Conservation (phyloP, 2,113 vertebrate genomes). For the Sterrhoptilus dennistouni region DNA sequence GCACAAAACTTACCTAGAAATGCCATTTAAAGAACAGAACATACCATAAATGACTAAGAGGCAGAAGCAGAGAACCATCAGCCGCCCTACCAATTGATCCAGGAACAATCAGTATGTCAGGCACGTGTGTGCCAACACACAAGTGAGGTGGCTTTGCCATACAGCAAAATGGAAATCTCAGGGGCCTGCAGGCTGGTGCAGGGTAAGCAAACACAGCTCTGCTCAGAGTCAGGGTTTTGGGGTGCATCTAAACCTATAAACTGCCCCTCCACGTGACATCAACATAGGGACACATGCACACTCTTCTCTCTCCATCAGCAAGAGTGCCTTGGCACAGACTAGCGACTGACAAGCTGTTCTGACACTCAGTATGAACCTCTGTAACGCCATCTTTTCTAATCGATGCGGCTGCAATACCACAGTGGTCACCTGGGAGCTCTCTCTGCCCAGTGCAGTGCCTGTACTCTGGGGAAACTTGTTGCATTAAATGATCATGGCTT, state of each 20-base stretch:
- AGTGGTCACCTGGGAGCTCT: background rate
- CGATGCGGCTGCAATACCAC: background rate
- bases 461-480: background rate
- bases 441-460: background rate
- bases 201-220: background rate
- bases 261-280: background rate
- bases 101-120: background rate
- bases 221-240: background rate
- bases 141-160: background rate
- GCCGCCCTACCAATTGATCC: background rate
- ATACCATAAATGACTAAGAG: background rate
- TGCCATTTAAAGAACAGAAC: background rate
- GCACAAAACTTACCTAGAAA: conserved; percentile 9
- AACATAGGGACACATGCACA: background rate
- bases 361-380: background rate
- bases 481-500: background rate
- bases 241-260: background rate
- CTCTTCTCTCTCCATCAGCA: background rate
- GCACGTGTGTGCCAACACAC: fast-evolving
- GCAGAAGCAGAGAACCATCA: background rate
- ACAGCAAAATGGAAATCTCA: background rate
- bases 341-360: background rate
- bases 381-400: background rate
- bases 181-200: background rate
- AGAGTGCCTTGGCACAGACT: background rate